Conservation (phyloP, 1,140 invertebrate species). For the Venturia canescens region DNA sequence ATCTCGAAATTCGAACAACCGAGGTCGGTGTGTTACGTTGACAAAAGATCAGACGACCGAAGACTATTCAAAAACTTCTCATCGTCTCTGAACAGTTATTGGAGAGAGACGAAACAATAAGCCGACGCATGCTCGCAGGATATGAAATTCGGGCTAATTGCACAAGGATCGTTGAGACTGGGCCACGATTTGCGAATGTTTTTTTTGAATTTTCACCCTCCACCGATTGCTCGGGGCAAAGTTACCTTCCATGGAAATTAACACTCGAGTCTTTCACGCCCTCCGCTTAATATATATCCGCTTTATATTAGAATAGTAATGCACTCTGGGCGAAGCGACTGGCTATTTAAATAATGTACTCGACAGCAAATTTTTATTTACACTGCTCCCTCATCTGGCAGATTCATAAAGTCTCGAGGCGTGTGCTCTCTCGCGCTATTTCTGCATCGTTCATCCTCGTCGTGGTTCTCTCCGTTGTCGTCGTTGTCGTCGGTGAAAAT, state of each 20-base stretch:
- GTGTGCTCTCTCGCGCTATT: constrained; percentile 22
- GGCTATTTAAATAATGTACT: constrained; percentile 32
- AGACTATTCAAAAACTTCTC: background rate
- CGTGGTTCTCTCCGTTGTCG: background rate
- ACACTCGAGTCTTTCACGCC: constrained; percentile 32
- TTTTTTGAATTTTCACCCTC: constrained; percentile 35
- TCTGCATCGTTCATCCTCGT: constrained; percentile 31
- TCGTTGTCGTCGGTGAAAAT: constrained; percentile 43
- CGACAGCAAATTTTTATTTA: constrained; percentile 34
- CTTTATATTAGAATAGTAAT: background rate
- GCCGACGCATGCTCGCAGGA: background rate
- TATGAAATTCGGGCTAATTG: constrained; percentile 68
- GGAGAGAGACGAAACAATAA: background rate
- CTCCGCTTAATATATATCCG: background rate
- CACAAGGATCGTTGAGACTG: constrained; percentile 64
- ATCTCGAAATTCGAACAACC: too few relatives aligned
- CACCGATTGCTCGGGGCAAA: background rate
- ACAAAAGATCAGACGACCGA: too few relatives aligned
- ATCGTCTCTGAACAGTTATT: background rate
- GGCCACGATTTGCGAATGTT: constrained; percentile 44
- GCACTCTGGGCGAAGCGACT: constrained; percentile 2
- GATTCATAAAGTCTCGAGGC: constrained; percentile 36
- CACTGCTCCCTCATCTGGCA: constrained; percentile 24
- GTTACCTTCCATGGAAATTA: constrained; percentile 26
- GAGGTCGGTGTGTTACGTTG: too few relatives aligned